phyloP scores from a whole-genome alignment of 2,113 vertebrate genomes.

The Corythornis madagascariensis region DNA sequence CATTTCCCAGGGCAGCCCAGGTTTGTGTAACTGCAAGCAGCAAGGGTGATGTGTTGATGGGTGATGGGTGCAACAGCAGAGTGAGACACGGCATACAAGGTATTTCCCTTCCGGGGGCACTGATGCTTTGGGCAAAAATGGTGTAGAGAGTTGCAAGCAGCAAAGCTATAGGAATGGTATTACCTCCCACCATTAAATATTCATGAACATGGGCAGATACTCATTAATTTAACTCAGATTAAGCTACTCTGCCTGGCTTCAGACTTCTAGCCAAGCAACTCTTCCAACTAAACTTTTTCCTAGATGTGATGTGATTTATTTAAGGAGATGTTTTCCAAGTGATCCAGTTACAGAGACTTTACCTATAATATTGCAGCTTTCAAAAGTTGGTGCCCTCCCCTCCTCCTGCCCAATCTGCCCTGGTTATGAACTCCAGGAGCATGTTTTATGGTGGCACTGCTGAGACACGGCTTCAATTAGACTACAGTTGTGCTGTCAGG shows the following conservation, averaged over 20 bases:
- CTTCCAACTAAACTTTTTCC: neutral
- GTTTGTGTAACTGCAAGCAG: neutral
- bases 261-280: neutral
- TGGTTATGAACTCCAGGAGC: conserved; percentile 6
- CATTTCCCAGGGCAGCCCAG: neutral
- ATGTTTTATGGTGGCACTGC: conserved; percentile 30
- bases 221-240: neutral
- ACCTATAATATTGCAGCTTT: neutral
- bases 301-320: neutral
- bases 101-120: neutral
- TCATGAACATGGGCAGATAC: neutral
- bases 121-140: conserved; percentile 3
- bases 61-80: neutral
- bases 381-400: neutral
- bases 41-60: neutral
- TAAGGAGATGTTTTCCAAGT: conserved; percentile 29
- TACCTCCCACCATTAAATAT: conserved; percentile 34
- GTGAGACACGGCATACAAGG: rapidly evolving
- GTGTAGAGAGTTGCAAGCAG: neutral
- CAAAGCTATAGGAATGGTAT: conserved; percentile 11
- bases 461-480: conserved; percentile 18
- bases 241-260: neutral
- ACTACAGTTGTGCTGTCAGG: conserved; percentile 13
- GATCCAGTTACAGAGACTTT: neutral
- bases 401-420: neutral